Evolutionary conservation across 2,888 invertebrate genomes (phyloP), one percentile per base, ranked within the genome.

Genomic region (Eurytoma adleriae): DNA sequence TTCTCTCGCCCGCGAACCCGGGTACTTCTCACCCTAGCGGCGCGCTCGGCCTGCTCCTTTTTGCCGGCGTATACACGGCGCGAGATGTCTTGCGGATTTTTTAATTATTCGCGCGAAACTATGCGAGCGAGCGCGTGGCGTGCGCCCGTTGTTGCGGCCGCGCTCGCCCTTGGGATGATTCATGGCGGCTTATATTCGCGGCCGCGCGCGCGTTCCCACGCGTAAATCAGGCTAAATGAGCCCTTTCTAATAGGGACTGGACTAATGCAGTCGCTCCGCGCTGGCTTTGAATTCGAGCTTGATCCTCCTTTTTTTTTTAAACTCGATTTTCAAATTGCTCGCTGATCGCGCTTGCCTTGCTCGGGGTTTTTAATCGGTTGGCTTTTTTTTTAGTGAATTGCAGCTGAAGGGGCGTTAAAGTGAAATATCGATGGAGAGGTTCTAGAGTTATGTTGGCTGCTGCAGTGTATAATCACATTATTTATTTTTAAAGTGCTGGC

Each of bases 211-310:
- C 62, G 52, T 79, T 79, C 79, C 70, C 79, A 74, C 73, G 79
- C 74, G 73, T 79, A 79, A 70, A 79, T 73, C 78, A 73, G 62
- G 56, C 56, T 48, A 30, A 48, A 56, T 62, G 56, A 48, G 64
- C 56, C 64, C 64, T 56, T 70, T 77, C 70, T 77, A 77, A 70
- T 48, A 40, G 77, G 50, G 56, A 30, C 14, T 24, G n/a, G 70
- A 77, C 77, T 70, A 70, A 70, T 56, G 70, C 27, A 72, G 18
- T 18, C 52, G 52, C 52, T 30, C 12, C 27, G 61, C 59, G 50
- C 50, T 50, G 50, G 13, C n/a, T 70, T 40, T 2, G 62, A 5
- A 62, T n/a, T 30, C 12, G 14, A 62, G 27, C 27, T 24, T 3
- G 27, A 61, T 27, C 16, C 16, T 40, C 13, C 3, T 16, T 30